phyloP scores from a whole-genome alignment of 2,797 vertebrate species.

The Helarctos malayanus region DNA sequence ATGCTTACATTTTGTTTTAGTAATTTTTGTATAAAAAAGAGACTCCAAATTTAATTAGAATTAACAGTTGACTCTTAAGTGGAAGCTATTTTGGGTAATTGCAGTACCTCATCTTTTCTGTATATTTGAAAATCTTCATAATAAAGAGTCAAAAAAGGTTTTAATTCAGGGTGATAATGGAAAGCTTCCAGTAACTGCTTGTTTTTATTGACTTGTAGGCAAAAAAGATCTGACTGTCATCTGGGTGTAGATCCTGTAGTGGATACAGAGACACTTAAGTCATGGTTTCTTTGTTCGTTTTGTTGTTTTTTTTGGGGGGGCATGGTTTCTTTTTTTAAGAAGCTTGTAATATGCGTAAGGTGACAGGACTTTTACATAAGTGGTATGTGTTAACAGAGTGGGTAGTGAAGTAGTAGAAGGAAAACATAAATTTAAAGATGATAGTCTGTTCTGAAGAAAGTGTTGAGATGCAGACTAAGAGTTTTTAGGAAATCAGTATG shows the following conservation, averaged over 20 bases:
- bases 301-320: neutral
- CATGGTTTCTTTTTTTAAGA: neutral
- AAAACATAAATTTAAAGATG: constrained; percentile 26
- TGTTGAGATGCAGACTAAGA: neutral
- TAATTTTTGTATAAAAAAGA: constrained; percentile 45
- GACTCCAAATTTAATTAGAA: constrained; percentile 19
- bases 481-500: constrained; percentile 21
- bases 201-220: neutral
- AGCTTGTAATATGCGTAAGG: neutral
- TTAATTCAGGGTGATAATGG: constrained; percentile 49
- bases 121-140: constrained; percentile 51
- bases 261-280: neutral
- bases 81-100: neutral
- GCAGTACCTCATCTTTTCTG: neutral
- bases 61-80: constrained; percentile 41
- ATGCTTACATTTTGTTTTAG: neutral
- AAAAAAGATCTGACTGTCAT: neutral
- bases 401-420: neutral
- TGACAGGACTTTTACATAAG: neutral
- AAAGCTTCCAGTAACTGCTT: neutral
- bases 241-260: neutral
- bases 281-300: neutral
- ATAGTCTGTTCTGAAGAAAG: neutral
- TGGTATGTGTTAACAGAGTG: neutral
- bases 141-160: neutral